A percentile compares a stretch with the other conserved stretches of the same genome.
Conservation (phyloP, 2,888 invertebrate genomes). For the Nesidiocoris tenuis region DNA sequence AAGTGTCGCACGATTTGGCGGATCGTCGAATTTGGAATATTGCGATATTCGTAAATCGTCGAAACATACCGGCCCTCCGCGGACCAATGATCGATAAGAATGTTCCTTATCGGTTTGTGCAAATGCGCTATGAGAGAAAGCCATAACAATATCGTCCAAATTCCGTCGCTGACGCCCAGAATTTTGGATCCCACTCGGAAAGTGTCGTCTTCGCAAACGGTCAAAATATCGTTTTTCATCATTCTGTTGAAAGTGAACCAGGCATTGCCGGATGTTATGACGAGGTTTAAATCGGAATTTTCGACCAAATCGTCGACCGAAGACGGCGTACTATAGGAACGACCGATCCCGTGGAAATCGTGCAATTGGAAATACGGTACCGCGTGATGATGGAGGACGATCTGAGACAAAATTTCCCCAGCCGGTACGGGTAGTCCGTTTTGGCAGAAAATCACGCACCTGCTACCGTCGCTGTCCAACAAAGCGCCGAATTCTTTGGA, state of each 20-base stretch:
- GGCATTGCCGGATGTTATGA: neutral
- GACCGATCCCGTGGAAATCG: conserved; percentile 3
- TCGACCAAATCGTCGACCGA: neutral
- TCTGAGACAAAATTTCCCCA: conserved; percentile 10
- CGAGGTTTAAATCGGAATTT: neutral
- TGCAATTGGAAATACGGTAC: conserved; percentile 19
- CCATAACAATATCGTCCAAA: conserved; percentile 28
- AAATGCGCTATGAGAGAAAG: conserved; percentile 8
- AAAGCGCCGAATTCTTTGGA: conserved; percentile 18
- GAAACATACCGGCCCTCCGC: neutral
- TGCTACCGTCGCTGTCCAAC: conserved; percentile 12
- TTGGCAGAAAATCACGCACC: conserved; percentile 6
- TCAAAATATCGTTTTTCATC: neutral
- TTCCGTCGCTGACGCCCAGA: conserved; percentile 10
- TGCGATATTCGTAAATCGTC: conserved; percentile 28
- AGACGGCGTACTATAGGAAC: neutral
- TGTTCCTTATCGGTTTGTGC: conserved; percentile 20
- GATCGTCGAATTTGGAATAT: neutral
- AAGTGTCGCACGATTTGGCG: neutral
- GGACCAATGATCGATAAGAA: conserved; percentile 19
- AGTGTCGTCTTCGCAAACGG: conserved; percentile 11
- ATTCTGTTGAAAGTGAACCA: conserved; percentile 6
- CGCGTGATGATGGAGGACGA: conserved; percentile 4
- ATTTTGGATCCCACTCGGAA: neutral
- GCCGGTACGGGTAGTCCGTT: conserved; percentile 15